These are phyloP conservation scores for Papilio elwesi DNA, from an alignment of 2,888 invertebrate genomes.

Conservation along the genomic window DNA sequence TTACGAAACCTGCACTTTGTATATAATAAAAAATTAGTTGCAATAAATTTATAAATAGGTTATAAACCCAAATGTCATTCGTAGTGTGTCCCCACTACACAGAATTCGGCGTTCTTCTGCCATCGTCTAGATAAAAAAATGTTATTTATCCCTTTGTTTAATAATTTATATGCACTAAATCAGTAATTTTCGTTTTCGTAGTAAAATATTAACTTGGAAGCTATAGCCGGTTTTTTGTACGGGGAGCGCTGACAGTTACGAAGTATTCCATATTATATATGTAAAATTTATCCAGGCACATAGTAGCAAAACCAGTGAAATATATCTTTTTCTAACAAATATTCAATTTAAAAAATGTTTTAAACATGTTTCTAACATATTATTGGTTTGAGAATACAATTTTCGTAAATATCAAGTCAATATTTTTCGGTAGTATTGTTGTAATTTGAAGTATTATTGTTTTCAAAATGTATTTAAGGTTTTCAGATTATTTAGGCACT, in stretches of 20 bases:
- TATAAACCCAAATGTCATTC: neutral
- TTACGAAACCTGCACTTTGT: too few relatives aligned
- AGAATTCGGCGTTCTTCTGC: neutral
- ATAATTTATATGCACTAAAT: neutral
- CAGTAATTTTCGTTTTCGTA: constrained; percentile 4
- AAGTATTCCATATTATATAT: neutral
- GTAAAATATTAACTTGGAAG: neutral
- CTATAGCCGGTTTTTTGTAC: neutral
- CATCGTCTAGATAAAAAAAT: neutral
- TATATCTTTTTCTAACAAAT: too few relatives aligned
- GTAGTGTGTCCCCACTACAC: constrained; percentile 7
- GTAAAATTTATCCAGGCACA: too few relatives aligned
- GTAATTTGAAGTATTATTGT: too few relatives aligned
- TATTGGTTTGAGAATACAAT: neutral
- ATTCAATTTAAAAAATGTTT: neutral
- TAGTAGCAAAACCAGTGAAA: too few relatives aligned
- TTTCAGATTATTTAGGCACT: too few relatives aligned
- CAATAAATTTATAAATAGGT: neutral
- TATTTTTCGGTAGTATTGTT: too few relatives aligned
- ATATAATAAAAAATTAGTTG: too few relatives aligned
- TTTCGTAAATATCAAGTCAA: too few relatives aligned
- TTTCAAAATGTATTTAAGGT: too few relatives aligned
- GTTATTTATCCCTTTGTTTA: constrained; percentile 14
- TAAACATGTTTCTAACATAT: neutral
- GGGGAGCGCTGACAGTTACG: neutral